These are phyloP conservation scores for Brachyptera putata DNA, from an alignment of 2,888 invertebrate genomes.

Conservation along the genomic window DNA sequence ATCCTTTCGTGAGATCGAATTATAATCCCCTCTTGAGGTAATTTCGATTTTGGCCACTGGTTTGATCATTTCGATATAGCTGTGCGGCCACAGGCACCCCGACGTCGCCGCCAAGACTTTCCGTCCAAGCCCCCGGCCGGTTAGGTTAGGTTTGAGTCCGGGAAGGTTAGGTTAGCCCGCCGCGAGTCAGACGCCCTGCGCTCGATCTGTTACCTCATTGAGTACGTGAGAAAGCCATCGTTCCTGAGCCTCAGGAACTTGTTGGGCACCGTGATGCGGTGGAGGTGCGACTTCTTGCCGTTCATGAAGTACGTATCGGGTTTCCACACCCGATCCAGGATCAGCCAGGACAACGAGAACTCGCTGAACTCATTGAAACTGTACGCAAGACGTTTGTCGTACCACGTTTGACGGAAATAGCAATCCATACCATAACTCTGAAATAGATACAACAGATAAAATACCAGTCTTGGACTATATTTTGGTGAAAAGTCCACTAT, in stretches of 20 bases:
- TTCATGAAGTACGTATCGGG: conserved; percentile 56
- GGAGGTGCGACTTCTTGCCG: conserved; percentile 51
- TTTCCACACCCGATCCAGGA: conserved; percentile 55
- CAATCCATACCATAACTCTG: conserved; percentile 46
- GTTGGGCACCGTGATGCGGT: conserved; percentile 53
- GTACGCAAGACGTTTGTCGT: conserved; percentile 47
- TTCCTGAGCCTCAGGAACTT: conserved; percentile 44
- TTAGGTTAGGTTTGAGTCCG: too few relatives aligned
- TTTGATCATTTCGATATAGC: too few relatives aligned
- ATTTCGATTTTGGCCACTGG: too few relatives aligned
- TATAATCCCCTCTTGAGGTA: too few relatives aligned
- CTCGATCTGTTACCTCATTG: conserved; percentile 40
- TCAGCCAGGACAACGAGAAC: conserved; percentile 51
- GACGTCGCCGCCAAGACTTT: too few relatives aligned
- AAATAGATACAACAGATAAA: not conserved
- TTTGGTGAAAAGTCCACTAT: too few relatives aligned
- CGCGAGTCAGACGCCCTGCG: too few relatives aligned
- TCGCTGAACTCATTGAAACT: conserved; percentile 38
- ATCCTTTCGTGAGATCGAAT: too few relatives aligned
- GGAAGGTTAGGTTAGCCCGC: too few relatives aligned
- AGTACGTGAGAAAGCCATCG: conserved; percentile 39
- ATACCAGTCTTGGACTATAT: too few relatives aligned
- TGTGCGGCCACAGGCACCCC: too few relatives aligned
- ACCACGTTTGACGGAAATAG: conserved; percentile 50
- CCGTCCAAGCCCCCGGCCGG: too few relatives aligned